Percentiles rank a stretch among this genome's conserved stretches.
Conservation (phyloP, 2,113 vertebrate genomes). For the Spermophilus dauricus region DNA sequence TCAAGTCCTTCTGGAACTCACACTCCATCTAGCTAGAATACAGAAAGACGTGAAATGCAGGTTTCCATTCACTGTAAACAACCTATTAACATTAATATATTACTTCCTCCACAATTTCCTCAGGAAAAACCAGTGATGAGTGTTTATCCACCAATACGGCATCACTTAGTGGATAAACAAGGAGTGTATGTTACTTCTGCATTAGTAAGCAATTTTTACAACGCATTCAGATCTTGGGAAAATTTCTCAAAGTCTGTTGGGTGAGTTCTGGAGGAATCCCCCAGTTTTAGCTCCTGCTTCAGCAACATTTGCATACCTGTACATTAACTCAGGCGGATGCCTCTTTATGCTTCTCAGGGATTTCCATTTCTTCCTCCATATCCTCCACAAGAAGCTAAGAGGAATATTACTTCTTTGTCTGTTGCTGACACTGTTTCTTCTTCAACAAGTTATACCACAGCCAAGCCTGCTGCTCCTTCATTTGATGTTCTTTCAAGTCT, state of each 20-base stretch:
- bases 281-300: constrained; percentile 94
- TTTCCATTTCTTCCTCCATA: constrained; percentile 95
- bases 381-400: constrained; percentile 91
- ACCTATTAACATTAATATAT: constrained; percentile 20
- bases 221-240: constrained; percentile 99
- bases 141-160: constrained; percentile 97
- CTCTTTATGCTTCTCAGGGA: constrained; percentile 92
- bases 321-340: constrained; percentile 92
- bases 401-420: constrained; percentile 87
- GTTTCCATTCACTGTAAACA: too few species aligned
- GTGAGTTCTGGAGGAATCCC: constrained; percentile 99
- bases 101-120: constrained; percentile 98
- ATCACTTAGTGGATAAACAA: constrained; percentile 97
- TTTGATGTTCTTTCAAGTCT: constrained; percentile 94
- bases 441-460: constrained; percentile 85
- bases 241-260: constrained; percentile 96
- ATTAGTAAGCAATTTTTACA: constrained; percentile 96
- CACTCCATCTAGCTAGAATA: constrained; percentile 86
- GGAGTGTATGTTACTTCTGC: constrained; percentile 95
- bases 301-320: constrained; percentile 94
- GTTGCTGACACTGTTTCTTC: constrained; percentile 90
- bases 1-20: constrained; percentile 95
- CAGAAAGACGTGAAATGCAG: too few species aligned
- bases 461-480: constrained; percentile 91
- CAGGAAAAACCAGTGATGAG: constrained; percentile 98